phyloP scores from a whole-genome alignment of 2,888 invertebrate species.

The Ptychoptera contaminata region DNA sequence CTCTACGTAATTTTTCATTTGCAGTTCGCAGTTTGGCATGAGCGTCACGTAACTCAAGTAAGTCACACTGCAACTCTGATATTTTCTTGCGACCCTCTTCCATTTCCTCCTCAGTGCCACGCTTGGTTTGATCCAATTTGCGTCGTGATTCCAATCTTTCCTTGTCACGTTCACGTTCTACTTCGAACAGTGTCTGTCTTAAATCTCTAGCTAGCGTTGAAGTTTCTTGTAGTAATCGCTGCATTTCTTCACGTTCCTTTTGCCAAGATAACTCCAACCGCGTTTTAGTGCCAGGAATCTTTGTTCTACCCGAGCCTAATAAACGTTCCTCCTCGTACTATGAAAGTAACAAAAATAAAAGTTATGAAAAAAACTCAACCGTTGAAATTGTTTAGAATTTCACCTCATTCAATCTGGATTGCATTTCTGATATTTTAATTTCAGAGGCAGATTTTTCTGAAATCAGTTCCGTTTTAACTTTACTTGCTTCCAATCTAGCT shows the following conservation, averaged over 20 bases:
- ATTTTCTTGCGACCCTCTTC: slow-evolving; percentile 78
- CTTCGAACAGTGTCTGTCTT: slow-evolving; percentile 74
- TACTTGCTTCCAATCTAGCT: slow-evolving; percentile 62
- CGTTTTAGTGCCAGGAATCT: slow-evolving; percentile 72
- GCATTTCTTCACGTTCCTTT: slow-evolving; percentile 84
- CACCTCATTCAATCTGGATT: slow-evolving; percentile 46
- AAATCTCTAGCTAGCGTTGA: slow-evolving; percentile 78
- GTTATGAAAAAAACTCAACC: slow-evolving; percentile 3
- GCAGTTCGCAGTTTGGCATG: slow-evolving; percentile 82
- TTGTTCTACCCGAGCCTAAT: slow-evolving; percentile 65
- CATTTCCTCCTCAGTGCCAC: slow-evolving; percentile 73
- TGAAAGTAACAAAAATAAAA: slow-evolving; percentile 19
- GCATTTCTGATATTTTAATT: slow-evolving; percentile 74
- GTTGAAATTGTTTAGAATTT: slow-evolving; percentile 1
- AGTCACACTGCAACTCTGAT: slow-evolving; percentile 68
- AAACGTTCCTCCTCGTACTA: slow-evolving; percentile 73
- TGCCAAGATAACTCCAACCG: slow-evolving; percentile 87
- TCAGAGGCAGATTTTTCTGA: slow-evolving; percentile 77
- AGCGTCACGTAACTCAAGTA: slow-evolving; percentile 75
- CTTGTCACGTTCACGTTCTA: slow-evolving; percentile 79
- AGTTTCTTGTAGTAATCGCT: slow-evolving; percentile 76
- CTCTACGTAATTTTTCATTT: slow-evolving; percentile 75
- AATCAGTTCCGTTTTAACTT: slow-evolving; percentile 75
- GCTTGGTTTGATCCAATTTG: slow-evolving; percentile 69
- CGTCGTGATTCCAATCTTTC: slow-evolving; percentile 76